These are phyloP conservation scores for Phalanger gymnotis DNA, from an alignment of 2,797 vertebrate genomes.

Conservation along the genomic window DNA sequence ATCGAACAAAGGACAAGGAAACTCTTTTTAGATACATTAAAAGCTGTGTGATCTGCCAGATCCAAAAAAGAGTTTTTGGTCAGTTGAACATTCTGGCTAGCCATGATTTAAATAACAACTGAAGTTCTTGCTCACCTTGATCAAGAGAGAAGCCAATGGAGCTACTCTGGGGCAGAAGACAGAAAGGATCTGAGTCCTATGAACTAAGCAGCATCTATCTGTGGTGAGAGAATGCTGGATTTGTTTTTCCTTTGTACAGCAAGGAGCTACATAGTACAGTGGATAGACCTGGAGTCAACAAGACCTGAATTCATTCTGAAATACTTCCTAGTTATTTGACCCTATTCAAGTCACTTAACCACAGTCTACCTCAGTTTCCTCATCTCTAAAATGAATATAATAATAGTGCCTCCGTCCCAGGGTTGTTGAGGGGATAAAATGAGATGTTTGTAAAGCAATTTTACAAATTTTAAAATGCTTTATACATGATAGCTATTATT, in stretches of 20 bases:
- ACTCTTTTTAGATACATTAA: background rate
- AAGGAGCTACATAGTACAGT: background rate
- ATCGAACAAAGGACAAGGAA: background rate
- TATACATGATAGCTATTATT: background rate
- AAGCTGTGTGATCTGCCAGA: background rate
- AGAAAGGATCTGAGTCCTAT: too few relatives aligned
- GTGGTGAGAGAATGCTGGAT: background rate
- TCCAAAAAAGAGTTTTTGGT: background rate
- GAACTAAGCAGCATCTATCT: background rate
- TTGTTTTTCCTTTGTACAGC: background rate
- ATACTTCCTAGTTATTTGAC: background rate
- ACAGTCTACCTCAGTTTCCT: background rate
- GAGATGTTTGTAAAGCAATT: background rate
- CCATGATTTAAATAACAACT: background rate
- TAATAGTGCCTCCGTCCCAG: background rate
- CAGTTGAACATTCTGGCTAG: background rate
- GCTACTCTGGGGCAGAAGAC: background rate
- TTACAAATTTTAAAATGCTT: background rate
- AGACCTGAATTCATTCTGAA: background rate
- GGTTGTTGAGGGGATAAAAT: background rate
- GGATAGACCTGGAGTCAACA: too few relatives aligned
- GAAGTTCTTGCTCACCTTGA: background rate
- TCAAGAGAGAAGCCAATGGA: background rate
- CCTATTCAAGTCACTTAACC: background rate
- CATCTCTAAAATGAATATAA: background rate